These are phyloP conservation scores for Paradoxurus hermaphroditus DNA, from an alignment of 2,113 vertebrate species.

Conservation along the genomic window DNA sequence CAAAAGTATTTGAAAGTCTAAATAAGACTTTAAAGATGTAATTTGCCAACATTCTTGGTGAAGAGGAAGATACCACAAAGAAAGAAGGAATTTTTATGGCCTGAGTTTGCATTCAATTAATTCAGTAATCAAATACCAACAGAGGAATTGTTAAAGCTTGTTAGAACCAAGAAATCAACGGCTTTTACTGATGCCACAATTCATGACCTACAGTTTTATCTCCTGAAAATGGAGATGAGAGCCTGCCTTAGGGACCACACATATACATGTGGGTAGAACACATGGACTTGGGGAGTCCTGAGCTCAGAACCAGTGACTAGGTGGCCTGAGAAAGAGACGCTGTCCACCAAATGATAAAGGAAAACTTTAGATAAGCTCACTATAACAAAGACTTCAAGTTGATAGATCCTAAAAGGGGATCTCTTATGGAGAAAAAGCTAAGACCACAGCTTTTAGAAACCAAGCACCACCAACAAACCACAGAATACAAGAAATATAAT, in stretches of 20 bases:
- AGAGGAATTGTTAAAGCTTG: neutral
- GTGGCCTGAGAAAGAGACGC: neutral
- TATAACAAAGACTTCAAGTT: neutral
- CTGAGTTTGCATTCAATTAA: neutral
- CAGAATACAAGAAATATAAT: neutral
- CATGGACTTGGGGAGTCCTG: neutral
- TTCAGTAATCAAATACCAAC: neutral
- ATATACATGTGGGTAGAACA: neutral
- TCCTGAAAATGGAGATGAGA: neutral
- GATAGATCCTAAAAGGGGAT: neutral
- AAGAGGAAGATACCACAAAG: neutral
- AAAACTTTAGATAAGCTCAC: neutral
- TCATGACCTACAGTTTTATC: neutral
- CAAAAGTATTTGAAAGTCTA: conserved; percentile 38
- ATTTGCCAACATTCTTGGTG: neutral
- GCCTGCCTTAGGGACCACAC: neutral
- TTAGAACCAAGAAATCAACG: conserved; percentile 30
- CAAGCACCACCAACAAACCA: neutral
- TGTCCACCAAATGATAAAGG: neutral
- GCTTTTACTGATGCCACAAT: neutral
- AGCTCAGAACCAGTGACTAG: neutral
- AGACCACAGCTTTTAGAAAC: neutral
- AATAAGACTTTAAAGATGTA: conserved; percentile 60
- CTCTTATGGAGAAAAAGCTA: neutral
- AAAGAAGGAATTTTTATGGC: conserved; percentile 32